Conservation (phyloP, 2,797 vertebrate species). For the Podarcis lilfordi region DNA sequence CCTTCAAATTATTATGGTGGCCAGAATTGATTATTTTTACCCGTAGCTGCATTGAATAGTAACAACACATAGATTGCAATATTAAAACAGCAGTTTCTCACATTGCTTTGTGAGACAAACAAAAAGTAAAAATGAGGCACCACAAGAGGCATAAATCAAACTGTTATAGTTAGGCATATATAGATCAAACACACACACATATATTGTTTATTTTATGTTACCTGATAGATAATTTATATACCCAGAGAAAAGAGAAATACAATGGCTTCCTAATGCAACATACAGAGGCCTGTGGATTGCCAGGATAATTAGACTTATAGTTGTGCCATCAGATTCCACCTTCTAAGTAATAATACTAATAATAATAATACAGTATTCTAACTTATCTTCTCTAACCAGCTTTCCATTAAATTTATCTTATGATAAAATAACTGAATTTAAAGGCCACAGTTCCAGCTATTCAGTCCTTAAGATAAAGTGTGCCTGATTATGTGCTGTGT, state of each 20-base stretch:
- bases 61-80: not conserved
- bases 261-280: not conserved
- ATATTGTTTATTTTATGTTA: not conserved
- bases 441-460: not conserved
- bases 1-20: not conserved
- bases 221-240: not conserved
- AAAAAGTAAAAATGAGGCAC: not conserved
- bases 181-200: not conserved
- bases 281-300: not conserved
- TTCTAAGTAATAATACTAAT: not conserved
- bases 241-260: not conserved
- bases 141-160: not conserved
- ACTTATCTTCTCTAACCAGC: not conserved
- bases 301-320: not conserved
- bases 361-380: not conserved
- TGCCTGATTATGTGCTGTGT: not conserved
- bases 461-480: not conserved
- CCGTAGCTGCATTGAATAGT: not conserved
- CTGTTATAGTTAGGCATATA: not conserved
- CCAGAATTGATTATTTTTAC: conserved; percentile 20
- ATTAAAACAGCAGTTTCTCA: not conserved
- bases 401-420: not conserved
- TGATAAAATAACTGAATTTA: not conserved
- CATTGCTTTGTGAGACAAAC: not conserved
- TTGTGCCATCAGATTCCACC: not conserved